A percentile compares a stretch with the other conserved stretches of the same genome.
These are phyloP conservation scores for Junonia oenone DNA, from an alignment of 2,888 invertebrate species.

Conservation along the genomic window DNA sequence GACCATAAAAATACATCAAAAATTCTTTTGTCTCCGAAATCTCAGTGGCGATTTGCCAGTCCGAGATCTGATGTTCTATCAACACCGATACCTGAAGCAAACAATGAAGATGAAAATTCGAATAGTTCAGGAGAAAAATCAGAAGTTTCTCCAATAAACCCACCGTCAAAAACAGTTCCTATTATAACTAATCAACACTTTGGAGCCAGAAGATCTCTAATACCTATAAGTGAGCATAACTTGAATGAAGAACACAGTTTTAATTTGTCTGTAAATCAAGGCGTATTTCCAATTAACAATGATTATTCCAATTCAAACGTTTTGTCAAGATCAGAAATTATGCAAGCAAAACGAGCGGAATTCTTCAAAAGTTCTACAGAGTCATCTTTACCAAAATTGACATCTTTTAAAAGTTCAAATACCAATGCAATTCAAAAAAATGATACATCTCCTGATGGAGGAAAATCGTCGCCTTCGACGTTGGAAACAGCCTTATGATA, in stretches of 20 bases:
- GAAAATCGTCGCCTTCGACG: conserved; percentile 70
- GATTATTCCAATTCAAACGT: conserved; percentile 51
- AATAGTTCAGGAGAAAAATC: conserved; percentile 80
- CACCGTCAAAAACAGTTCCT: conserved; percentile 67
- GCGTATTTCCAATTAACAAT: conserved; percentile 69
- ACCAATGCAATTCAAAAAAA: conserved; percentile 37
- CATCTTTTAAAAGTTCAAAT: conserved; percentile 57
- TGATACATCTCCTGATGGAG: conserved; percentile 59
- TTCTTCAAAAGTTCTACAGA: conserved; percentile 73
- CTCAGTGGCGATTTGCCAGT: conserved; percentile 86
- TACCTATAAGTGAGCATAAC: conserved; percentile 61
- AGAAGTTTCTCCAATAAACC: conserved; percentile 51
- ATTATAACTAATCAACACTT: conserved; percentile 71
- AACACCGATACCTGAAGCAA: conserved; percentile 91
- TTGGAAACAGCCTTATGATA: conserved; percentile 83
- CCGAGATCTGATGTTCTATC: conserved; percentile 91
- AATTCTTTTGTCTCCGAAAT: conserved; percentile 85
- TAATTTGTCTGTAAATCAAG: conserved; percentile 51
- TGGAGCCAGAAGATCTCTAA: conserved; percentile 67
- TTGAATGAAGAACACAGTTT: conserved; percentile 50
- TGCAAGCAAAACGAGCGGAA: conserved; percentile 82
- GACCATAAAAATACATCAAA: conserved; percentile 78
- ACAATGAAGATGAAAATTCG: conserved; percentile 87
- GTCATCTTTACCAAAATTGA: conserved; percentile 52
- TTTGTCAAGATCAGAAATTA: conserved; percentile 69